phyloP scores from a whole-genome alignment of 64 coral and sea anemone species.

The Pachyseris speciosa region DNA sequence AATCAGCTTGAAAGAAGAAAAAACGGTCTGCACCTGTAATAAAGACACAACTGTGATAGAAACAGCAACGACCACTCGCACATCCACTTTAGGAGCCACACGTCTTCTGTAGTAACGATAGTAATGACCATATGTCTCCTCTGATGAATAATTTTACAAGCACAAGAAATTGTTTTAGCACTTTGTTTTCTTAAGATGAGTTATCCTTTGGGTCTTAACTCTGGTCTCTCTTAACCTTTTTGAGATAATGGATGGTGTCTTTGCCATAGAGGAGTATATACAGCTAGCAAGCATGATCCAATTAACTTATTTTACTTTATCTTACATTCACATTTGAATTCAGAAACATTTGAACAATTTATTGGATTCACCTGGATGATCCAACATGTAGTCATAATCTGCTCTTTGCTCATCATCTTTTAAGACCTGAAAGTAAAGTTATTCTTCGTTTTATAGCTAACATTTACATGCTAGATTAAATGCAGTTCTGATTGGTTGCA shows the following conservation, averaged over 20 bases:
- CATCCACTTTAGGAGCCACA: conserved; percentile 93
- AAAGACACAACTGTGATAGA: conserved; percentile 93
- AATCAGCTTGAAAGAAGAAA: too few relatives aligned
- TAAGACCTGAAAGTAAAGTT: conserved; percentile 84
- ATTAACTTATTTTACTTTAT: too few relatives aligned
- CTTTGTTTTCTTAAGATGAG: background rate
- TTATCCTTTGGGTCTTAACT: too few relatives aligned
- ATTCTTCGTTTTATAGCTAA: too few relatives aligned
- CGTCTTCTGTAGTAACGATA: conserved; percentile 92
- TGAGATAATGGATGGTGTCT: too few relatives aligned
- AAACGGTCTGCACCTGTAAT: conserved; percentile 85
- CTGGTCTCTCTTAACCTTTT: too few relatives aligned
- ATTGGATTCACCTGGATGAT: conserved; percentile 80
- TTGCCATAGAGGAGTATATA: too few relatives aligned
- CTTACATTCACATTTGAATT: too few relatives aligned
- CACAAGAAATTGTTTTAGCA: background rate
- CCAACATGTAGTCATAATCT: conserved; percentile 99
- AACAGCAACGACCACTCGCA: conserved; percentile 90
- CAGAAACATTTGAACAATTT: background rate
- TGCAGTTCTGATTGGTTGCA: too few relatives aligned
- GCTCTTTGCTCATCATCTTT: conserved; percentile 97
- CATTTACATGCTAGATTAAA: too few relatives aligned
- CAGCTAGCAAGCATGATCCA: too few relatives aligned
- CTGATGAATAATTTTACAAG: conserved; percentile 51
- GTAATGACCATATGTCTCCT: conserved; percentile 99